Percentiles rank a stretch among this genome's conserved stretches.
Conservation (phyloP, 2,888 invertebrate genomes). For the Agrochola litura region DNA sequence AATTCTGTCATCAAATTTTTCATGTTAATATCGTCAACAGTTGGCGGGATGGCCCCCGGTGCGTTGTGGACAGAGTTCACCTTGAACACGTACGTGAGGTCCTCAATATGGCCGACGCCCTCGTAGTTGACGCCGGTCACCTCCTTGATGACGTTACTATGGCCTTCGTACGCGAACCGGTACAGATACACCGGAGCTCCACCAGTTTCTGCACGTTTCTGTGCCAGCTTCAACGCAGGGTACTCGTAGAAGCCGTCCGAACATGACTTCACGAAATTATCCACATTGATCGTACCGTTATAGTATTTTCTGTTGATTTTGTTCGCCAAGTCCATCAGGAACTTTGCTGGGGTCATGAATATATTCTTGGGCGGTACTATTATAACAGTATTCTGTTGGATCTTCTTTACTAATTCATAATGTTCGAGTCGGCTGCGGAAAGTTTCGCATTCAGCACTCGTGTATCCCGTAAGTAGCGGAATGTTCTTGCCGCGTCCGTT, state of each 20-base stretch:
- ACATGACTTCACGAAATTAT: slow-evolving; percentile 76
- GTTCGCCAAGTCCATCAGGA: slow-evolving; percentile 66
- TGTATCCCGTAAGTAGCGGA: slow-evolving; percentile 82
- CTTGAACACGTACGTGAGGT: slow-evolving; percentile 89
- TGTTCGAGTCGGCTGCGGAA: slow-evolving; percentile 78
- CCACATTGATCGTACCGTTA: slow-evolving; percentile 70
- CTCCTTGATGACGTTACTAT: slow-evolving; percentile 85
- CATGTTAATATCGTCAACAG: slow-evolving; percentile 72
- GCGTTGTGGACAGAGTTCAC: slow-evolving; percentile 73
- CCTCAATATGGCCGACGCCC: slow-evolving; percentile 91
- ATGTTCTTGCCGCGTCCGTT: slow-evolving; percentile 78
- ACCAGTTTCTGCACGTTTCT: slow-evolving; percentile 65
- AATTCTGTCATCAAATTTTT: slow-evolving; percentile 78
- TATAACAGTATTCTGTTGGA: slow-evolving; percentile 71
- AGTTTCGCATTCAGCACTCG: slow-evolving; percentile 80
- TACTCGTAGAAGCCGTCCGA: slow-evolving; percentile 80
- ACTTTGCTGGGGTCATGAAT: slow-evolving; percentile 67
- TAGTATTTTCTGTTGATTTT: slow-evolving; percentile 75
- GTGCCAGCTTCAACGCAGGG: slow-evolving; percentile 78
- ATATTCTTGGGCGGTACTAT: slow-evolving; percentile 72
- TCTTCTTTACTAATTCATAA: slow-evolving; percentile 72
- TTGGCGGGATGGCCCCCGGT: slow-evolving; percentile 60
- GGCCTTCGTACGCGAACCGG: slow-evolving; percentile 88
- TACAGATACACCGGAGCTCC: slow-evolving; percentile 88
- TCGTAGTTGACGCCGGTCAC: slow-evolving; percentile 76